Conservation (phyloP, 2,113 vertebrate species). For the Craseonycteris thonglongyai region DNA sequence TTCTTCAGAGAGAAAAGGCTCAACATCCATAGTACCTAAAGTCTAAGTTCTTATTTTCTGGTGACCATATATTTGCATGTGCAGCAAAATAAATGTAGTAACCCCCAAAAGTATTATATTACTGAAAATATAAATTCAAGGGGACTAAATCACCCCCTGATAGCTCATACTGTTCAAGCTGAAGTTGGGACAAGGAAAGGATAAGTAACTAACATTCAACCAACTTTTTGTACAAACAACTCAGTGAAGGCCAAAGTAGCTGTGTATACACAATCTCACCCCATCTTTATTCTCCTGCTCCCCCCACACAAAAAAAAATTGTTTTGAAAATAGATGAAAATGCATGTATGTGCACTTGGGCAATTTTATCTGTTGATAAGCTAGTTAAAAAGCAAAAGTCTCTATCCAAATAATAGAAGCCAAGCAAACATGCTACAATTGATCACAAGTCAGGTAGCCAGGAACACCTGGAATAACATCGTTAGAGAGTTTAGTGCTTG, state of each 20-base stretch:
- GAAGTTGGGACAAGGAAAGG: not conserved
- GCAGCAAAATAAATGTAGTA: conserved; percentile 36
- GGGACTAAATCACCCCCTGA: conserved; percentile 4
- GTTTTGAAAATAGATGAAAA: not conserved
- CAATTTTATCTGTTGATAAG: not conserved
- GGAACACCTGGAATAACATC: conserved; percentile 39
- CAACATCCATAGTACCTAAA: conserved; percentile 34
- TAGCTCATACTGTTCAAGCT: not conserved
- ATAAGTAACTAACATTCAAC: conserved; percentile 41
- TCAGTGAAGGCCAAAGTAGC: not conserved
- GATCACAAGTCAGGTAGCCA: not conserved
- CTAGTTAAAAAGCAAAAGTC: not conserved
- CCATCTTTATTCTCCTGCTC: too few species aligned
- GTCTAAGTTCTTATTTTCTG: conserved; percentile 44
- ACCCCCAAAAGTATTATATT: not conserved
- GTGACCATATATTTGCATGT: not conserved
- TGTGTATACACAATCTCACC: not conserved
- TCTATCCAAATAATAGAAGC: not conserved
- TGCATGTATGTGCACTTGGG: not conserved
- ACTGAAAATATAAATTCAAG: not conserved
- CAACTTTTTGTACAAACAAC: not conserved
- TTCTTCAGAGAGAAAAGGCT: conserved; percentile 35
- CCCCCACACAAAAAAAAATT: not conserved
- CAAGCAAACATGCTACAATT: not conserved
- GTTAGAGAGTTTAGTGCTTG: not conserved